A percentile compares a stretch with the other conserved stretches of the same genome.
Evolutionary conservation across 2,113 vertebrate species (phyloP).

Genomic region (Actenoides lindsayi): DNA sequence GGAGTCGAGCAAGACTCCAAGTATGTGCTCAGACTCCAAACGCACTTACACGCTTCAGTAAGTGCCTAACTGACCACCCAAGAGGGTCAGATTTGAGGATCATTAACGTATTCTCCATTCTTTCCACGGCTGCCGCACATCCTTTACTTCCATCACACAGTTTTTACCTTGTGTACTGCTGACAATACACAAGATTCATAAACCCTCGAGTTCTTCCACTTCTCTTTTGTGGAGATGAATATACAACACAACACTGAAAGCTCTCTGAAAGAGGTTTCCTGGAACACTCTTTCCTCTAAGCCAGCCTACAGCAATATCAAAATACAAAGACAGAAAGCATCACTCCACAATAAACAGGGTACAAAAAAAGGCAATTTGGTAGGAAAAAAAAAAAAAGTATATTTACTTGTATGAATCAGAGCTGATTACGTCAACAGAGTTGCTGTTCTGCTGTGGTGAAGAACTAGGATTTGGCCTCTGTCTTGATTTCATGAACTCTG

Average conservation of each 20-base stretch:
- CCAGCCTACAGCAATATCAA: background rate
- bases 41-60: background rate
- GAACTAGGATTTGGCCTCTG: conserved; percentile 84
- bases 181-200: background rate
- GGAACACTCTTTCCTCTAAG: background rate
- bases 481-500: conserved; percentile 87
- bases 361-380: background rate
- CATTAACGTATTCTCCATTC: background rate
- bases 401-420: conserved; percentile 87
- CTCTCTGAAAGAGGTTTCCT: background rate
- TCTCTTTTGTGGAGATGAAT: background rate
- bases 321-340: background rate
- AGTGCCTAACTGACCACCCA: background rate
- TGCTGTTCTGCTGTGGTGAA: conserved; percentile 74
- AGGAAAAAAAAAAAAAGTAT: background rate
- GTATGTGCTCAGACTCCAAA: background rate
- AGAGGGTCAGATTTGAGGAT: background rate
- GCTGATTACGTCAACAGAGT: conserved; percentile 77
- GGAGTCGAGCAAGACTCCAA: background rate
- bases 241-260: background rate
- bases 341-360: background rate
- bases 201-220: background rate
- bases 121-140: background rate
- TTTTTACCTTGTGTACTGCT: background rate
- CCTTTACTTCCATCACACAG: background rate